Percentiles rank a stretch among this genome's conserved stretches.
These are phyloP conservation scores for Dasyurus viverrinus DNA, from an alignment of 2,113 vertebrate species.

Conservation along the genomic window DNA sequence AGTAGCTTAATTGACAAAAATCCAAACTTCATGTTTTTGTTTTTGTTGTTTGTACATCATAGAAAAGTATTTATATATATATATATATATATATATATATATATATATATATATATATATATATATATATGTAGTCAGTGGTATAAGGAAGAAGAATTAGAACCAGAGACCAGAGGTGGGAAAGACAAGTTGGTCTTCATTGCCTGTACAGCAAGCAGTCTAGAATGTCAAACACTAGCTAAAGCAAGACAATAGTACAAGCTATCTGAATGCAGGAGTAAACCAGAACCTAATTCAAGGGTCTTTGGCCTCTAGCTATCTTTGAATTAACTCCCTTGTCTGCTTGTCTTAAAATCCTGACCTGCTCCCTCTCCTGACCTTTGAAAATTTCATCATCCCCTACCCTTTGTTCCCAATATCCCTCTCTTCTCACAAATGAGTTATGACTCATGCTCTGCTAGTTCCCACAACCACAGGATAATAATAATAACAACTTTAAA, in stretches of 20 bases:
- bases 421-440: neutral
- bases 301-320: neutral
- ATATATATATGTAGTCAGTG: neutral
- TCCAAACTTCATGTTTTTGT: neutral
- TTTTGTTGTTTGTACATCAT: neutral
- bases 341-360: neutral
- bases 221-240: neutral
- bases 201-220: neutral
- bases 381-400: neutral
- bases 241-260: neutral
- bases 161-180: neutral
- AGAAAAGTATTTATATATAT: no score
- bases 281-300: neutral
- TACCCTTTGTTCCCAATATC: neutral
- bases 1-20: neutral
- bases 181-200: neutral
- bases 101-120: no score
- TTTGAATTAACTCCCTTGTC: neutral
- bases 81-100: no score
- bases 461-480: neutral
- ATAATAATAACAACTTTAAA: neutral
- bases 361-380: neutral
- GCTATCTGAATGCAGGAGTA: neutral
- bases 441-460: neutral
- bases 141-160: neutral